Evolutionary conservation across 2,797 vertebrate genomes (phyloP), one percentile per base, ranked within the genome.

Genomic region (Podargus strigoides): DNA sequence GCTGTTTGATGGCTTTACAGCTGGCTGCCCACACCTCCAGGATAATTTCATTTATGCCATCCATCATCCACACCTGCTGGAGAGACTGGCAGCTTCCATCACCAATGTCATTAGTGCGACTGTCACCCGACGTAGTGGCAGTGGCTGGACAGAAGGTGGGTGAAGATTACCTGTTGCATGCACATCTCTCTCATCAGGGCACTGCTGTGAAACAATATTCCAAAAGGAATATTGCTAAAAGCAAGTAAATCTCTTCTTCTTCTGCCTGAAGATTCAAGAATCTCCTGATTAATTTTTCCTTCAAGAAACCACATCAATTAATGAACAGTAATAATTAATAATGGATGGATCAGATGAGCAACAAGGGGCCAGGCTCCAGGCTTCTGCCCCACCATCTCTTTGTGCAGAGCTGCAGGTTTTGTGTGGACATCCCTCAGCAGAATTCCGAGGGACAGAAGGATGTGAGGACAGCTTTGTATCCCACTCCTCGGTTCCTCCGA

Each of bases 31-130:
- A 36, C 76, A 72, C 81, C 74, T 93, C 91, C 21, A 21, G 7
- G n/a, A 17, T 16, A 41, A 82, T 85, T 77, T 47, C 81, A 75
- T 88, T 64, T 85, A 72, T 66, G 72, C 85, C 91, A 92, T 84
- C 87, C 93, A 63, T 95, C 88, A 93, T 12, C n/a, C 58, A 50
- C 89, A 75, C 80, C 85, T 93, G 89, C 88, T 55, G 64, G 76
- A 12, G 47, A 78, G 66, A 9, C 62, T 50, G 82, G 79, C 89
- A 88, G 84, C 87, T 69, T 14, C 69, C 4, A 1, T 0, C 2
- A 1, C 2, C 8, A 50, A 23, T 12, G 2, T 8, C 10, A 4
- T 7, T 3, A 19, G 13, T 10, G 89, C n/a, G 55, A 10, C 89
- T 37, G 67, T 22, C 93, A 22, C 63, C 21, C 30, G 17, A 14